Percentiles rank a stretch among this genome's conserved stretches.
These are phyloP conservation scores for Albula glossodonta DNA, from an alignment of 2,113 vertebrate genomes.

Conservation along the genomic window DNA sequence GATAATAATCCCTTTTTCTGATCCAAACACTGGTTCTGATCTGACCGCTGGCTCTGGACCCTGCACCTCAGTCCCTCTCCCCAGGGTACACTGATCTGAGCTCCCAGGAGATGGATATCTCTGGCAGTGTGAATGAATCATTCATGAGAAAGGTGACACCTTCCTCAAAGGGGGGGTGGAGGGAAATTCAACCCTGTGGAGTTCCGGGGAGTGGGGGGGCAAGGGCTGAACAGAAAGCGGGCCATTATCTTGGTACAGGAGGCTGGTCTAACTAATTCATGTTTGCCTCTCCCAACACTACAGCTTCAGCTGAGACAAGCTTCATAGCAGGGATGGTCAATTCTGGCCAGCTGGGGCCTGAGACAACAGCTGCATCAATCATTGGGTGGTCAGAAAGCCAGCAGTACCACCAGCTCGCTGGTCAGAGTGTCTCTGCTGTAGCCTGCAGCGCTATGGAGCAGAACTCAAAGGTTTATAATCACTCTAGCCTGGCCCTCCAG, in stretches of 20 bases:
- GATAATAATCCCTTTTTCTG: too few relatives aligned
- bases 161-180: conserved; percentile 11
- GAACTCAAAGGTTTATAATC: too few relatives aligned
- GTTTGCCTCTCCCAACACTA: too few relatives aligned
- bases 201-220: neutral
- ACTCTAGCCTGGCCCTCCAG: too few relatives aligned
- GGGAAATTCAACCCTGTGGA: conserved; percentile 18
- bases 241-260: neutral
- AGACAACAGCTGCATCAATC: too few relatives aligned
- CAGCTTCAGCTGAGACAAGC: too few relatives aligned
- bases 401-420: too few relatives aligned
- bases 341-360: too few relatives aligned
- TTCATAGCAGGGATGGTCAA: too few relatives aligned
- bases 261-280: conserved; percentile 26
- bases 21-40: neutral
- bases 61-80: conserved; percentile 19
- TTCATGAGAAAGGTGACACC: conserved; percentile 61
- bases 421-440: too few relatives aligned
- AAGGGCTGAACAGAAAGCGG: conserved; percentile 10
- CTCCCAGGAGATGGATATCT: conserved; percentile 35
- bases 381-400: too few relatives aligned
- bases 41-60: neutral
- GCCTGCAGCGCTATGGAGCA: too few relatives aligned
- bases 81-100: conserved; percentile 23
- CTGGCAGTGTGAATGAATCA: conserved; percentile 47